Evolutionary conservation across 2,113 vertebrate species (phyloP), one percentile per base, ranked within the genome.

Genomic region (Galemys pyrenaicus): DNA sequence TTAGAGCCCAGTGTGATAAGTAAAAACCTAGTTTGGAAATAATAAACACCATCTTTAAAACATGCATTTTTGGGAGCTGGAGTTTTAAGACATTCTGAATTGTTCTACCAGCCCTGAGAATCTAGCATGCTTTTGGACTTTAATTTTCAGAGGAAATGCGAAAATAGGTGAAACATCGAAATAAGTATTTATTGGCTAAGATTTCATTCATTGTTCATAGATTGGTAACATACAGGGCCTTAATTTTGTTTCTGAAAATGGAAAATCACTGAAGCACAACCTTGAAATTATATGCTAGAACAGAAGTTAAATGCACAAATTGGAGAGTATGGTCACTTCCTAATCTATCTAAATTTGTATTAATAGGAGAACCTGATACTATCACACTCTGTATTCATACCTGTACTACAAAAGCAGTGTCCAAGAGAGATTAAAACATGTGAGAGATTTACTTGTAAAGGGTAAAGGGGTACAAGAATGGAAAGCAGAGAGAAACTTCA

Each of bases 401-500:
- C 1, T 73, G 8, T 30, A n/a, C 46, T 88, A 3, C 28, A 41
- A 62, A 87, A 41, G 24, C 22, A 87, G n/a, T 68, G 56, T 3
- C 1, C 9, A 37, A n/a, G 30, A 28, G 3, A 65, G 12, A 41
- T 32, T 54, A 51, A 83, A 32, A 62, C 5, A 30, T 5, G 0
- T 28, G 73, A 73, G 24, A 35, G 26, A 77, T 75, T 80, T 37
- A 56, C 0, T 46, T 41, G 8, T 77, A 51, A 9, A 77, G 9
- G n/a, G 19, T 16, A 79, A 37, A 74, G 19, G 5, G 1, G 5
- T 39, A 24, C 30, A n/a, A n/a, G 10, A 79, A 13, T 13, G 82
- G 30, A 44, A 44, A 67, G 9, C 28, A 0, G 17, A 30, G 30
- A 67, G 11, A 85, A 9, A 1, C 41, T 56, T 87, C 12, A 44